A percentile compares a stretch with the other conserved stretches of the same genome.
Conservation (phyloP, 2,113 vertebrate species). For the Laterallus jamaicensis region DNA sequence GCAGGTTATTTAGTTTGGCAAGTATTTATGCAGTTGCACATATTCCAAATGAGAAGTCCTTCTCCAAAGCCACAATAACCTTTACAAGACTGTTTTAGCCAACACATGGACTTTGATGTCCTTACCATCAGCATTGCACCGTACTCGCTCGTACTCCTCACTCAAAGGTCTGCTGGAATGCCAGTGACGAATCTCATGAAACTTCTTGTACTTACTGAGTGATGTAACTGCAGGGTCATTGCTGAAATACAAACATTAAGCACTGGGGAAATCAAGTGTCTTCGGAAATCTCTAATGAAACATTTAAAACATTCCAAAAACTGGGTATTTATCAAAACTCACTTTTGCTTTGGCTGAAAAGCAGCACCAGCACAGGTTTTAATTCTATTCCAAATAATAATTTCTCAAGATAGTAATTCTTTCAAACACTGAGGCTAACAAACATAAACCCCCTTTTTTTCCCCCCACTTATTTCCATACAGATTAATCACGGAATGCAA, state of each 20-base stretch:
- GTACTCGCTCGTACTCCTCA: slow-evolving; percentile 38
- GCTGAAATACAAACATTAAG: slow-evolving; percentile 7
- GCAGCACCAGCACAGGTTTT: background rate
- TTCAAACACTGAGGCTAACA: background rate
- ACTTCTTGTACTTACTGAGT: slow-evolving; percentile 22
- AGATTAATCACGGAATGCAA: background rate
- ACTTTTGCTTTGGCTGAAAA: background rate
- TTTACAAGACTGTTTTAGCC: background rate
- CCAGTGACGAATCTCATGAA: slow-evolving; percentile 56
- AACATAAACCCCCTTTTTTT: background rate
- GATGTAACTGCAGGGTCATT: slow-evolving; percentile 22
- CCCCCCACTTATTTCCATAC: background rate
- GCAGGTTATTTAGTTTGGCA: background rate
- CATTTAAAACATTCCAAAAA: background rate
- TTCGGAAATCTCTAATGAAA: background rate
- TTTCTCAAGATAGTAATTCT: background rate
- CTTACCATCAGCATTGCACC: background rate
- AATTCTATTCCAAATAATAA: background rate
- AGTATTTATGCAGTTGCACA: background rate
- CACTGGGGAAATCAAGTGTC: background rate
- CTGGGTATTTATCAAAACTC: background rate
- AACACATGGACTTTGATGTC: background rate
- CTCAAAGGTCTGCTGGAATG: slow-evolving; percentile 46
- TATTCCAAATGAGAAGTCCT: background rate
- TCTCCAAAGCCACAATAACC: background rate